Conservation (phyloP, 53 echinoderm and acorn worm species). For the Apostichopus leukothele region DNA sequence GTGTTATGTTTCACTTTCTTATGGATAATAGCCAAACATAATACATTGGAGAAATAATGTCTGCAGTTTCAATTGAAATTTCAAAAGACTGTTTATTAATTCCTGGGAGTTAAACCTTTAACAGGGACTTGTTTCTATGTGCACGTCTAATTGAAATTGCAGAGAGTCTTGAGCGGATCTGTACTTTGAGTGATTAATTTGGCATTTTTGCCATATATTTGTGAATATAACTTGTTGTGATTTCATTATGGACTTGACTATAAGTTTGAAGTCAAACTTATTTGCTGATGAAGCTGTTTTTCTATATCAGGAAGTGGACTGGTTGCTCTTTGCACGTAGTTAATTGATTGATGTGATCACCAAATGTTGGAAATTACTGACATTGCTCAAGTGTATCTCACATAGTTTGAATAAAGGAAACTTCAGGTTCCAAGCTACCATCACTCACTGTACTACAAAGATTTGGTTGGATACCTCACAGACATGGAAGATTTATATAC, state of each 20-base stretch:
- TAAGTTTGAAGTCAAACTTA: background rate
- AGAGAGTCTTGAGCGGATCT: background rate
- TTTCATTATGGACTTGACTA: background rate
- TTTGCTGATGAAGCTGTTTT: background rate
- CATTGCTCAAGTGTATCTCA: too few species aligned
- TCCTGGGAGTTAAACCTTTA: too few species aligned
- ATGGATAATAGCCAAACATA: slow-evolving; percentile 1
- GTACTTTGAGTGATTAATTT: background rate
- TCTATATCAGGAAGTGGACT: background rate
- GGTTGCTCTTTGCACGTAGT: background rate
- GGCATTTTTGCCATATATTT: too few species aligned
- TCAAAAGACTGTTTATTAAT: too few species aligned
- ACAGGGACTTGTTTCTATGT: too few species aligned
- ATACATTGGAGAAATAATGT: background rate
- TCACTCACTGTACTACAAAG: too few species aligned
- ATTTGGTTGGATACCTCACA: too few species aligned
- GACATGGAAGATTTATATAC: too few species aligned
- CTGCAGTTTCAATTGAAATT: background rate
- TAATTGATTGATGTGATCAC: background rate
- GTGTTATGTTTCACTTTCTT: background rate
- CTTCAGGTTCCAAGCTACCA: too few species aligned
- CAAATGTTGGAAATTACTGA: background rate
- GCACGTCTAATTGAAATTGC: background rate
- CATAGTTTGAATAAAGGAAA: too few species aligned
- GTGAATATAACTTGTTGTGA: too few species aligned